Percentiles rank a stretch among this genome's conserved stretches.
Evolutionary conservation across 2,888 invertebrate genomes (phyloP).

Genomic region (Ophion costatus): DNA sequence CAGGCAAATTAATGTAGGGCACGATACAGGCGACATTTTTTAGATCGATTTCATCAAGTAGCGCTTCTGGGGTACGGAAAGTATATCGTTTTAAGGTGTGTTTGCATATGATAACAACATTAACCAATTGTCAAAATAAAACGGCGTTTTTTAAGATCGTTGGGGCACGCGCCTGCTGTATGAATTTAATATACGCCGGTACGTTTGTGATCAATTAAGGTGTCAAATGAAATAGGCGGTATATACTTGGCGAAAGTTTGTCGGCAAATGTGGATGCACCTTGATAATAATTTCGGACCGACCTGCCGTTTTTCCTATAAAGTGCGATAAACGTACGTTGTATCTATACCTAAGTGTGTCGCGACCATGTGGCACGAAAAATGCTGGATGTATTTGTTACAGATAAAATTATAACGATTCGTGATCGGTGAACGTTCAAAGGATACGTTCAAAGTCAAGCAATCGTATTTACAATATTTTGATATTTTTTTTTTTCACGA

Average conservation of each 20-base stretch:
- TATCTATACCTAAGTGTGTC: slow-evolving; percentile 23
- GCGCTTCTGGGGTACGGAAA: not conserved
- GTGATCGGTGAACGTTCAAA: not conserved
- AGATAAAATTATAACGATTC: not conserved
- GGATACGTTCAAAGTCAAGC: not conserved
- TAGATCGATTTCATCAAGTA: not conserved
- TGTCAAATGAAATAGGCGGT: not conserved
- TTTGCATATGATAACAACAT: slow-evolving; percentile 7
- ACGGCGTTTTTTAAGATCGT: not conserved
- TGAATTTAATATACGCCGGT: not conserved
- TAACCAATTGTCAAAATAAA: not conserved
- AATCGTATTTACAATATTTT: not conserved
- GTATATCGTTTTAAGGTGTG: slow-evolving; percentile 15
- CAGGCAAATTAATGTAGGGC: not conserved
- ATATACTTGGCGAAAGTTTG: not conserved
- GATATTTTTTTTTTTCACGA: not conserved
- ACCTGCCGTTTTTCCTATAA: slow-evolving; percentile 16
- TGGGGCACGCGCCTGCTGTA: not conserved
- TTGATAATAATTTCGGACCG: slow-evolving; percentile 29
- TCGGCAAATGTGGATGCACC: slow-evolving; percentile 18
- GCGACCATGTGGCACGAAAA: slow-evolving; percentile 46
- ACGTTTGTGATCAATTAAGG: not conserved
- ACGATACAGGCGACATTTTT: not conserved
- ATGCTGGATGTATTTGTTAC: not conserved
- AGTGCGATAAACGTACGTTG: slow-evolving; percentile 7